A percentile compares a stretch with the other conserved stretches of the same genome.
These are phyloP conservation scores for Scolopax rusticola DNA, from an alignment of 2,797 vertebrate genomes.

Conservation along the genomic window DNA sequence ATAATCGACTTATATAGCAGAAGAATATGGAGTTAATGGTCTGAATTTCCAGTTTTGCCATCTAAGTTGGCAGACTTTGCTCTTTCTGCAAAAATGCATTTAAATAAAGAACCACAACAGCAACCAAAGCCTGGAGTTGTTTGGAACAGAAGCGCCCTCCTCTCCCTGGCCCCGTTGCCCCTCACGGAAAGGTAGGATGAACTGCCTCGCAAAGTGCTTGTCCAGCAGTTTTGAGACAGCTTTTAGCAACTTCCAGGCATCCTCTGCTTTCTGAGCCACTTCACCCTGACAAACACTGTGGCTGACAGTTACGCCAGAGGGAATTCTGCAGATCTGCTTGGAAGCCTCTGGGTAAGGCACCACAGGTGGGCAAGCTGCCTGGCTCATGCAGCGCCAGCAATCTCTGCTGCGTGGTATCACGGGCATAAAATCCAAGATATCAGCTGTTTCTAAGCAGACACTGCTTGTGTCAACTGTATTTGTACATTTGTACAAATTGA, in stretches of 20 bases:
- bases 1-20: background rate
- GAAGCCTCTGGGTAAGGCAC: background rate
- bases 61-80: background rate
- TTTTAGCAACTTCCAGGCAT: background rate
- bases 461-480: background rate
- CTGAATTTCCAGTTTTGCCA: background rate
- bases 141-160: background rate
- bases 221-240: background rate
- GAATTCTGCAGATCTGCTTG: background rate
- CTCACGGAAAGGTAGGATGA: background rate
- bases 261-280: background rate
- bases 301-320: background rate
- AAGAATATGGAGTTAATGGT: background rate
- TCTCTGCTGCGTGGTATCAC: background rate
- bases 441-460: slow-evolving; percentile 1
- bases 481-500: background rate
- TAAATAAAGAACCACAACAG: background rate
- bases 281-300: background rate
- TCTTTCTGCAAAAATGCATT: background rate
- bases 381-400: background rate
- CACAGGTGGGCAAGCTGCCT: background rate
- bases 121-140: background rate
- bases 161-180: fast-evolving
- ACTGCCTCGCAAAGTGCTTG: background rate
- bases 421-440: background rate